These are phyloP conservation scores for Neuroscelio doddi DNA, from an alignment of 2,888 invertebrate species.

Conservation along the genomic window DNA sequence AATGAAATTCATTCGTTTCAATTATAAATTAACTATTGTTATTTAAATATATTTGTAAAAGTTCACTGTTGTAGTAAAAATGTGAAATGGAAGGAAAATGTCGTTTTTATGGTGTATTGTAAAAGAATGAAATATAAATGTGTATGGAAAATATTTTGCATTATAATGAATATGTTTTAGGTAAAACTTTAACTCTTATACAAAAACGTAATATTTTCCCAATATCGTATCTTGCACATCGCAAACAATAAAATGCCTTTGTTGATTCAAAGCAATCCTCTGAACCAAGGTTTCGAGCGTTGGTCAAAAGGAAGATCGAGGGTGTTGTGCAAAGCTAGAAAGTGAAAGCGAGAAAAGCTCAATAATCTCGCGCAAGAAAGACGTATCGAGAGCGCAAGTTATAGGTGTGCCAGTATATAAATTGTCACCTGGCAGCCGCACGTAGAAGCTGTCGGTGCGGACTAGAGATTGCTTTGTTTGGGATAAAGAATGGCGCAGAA, in stretches of 20 bases:
- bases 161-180: too few relatives aligned
- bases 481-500: constrained; percentile 58
- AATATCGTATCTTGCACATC: too few relatives aligned
- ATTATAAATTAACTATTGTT: too few relatives aligned
- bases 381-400: constrained; percentile 68
- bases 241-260: constrained; percentile 14
- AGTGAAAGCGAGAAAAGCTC: constrained; percentile 54
- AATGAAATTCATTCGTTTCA: constrained; percentile 36
- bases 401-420: constrained; percentile 65
- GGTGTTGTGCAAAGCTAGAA: constrained; percentile 38
- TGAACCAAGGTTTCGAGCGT: constrained; percentile 31
- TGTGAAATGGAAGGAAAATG: too few relatives aligned
- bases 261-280: constrained; percentile 35
- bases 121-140: too few relatives aligned
- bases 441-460: constrained; percentile 59
- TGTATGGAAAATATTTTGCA: too few relatives aligned
- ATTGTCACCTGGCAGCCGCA: constrained; percentile 69
- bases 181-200: too few relatives aligned
- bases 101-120: too few relatives aligned
- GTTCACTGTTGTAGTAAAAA: neutral
- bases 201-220: too few relatives aligned
- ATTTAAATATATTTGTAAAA: neutral
- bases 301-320: constrained; percentile 38
- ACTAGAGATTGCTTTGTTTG: constrained; percentile 68
- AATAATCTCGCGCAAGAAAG: constrained; percentile 62